Evolutionary conservation across 2,113 vertebrate species (phyloP).

Genomic region (Percopsis transmontana): DNA sequence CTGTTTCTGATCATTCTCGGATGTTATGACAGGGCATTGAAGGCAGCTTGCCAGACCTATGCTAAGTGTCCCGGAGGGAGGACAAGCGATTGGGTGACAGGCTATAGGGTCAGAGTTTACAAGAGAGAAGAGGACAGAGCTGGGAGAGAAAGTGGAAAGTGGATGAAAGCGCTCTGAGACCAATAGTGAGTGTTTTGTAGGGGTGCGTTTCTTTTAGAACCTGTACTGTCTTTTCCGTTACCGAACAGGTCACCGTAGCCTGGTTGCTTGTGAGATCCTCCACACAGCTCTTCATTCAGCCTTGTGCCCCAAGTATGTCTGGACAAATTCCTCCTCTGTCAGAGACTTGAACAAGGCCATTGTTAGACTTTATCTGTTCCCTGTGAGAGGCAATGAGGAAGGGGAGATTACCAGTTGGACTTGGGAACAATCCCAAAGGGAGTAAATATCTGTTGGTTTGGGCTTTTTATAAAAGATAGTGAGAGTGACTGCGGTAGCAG

Average conservation of each 20-base stretch:
- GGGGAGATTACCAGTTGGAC: slow-evolving; percentile 20
- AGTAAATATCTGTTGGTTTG: neutral
- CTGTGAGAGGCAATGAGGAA: slow-evolving; percentile 1
- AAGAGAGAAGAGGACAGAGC: slow-evolving; percentile 26
- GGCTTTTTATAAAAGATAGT: slow-evolving; percentile 3
- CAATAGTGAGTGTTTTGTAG: neutral
- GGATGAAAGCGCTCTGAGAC: slow-evolving; percentile 22
- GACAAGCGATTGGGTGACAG: slow-evolving; percentile 30
- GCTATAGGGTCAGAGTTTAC: slow-evolving; percentile 11
- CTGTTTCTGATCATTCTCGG: neutral
- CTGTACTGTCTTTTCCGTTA: slow-evolving; percentile 19
- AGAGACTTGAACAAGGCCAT: slow-evolving; percentile 10
- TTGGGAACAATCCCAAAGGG: slow-evolving; percentile 12
- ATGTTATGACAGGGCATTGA: neutral
- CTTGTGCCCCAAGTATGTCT: neutral
- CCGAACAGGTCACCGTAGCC: slow-evolving; percentile 36
- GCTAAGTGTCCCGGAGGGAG: slow-evolving; percentile 44
- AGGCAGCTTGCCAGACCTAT: slow-evolving; percentile 43
- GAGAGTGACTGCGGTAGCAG: neutral
- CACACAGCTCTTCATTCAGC: slow-evolving; percentile 29
- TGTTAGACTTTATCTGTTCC: slow-evolving; percentile 1
- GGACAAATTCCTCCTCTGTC: slow-evolving; percentile 8
- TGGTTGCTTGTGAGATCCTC: neutral
- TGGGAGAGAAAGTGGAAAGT: neutral
- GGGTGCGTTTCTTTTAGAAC: neutral